Percentiles rank a stretch among this genome's conserved stretches.
phyloP scores from a whole-genome alignment of 2,113 vertebrate genomes.

The Chloebia gouldiae region DNA sequence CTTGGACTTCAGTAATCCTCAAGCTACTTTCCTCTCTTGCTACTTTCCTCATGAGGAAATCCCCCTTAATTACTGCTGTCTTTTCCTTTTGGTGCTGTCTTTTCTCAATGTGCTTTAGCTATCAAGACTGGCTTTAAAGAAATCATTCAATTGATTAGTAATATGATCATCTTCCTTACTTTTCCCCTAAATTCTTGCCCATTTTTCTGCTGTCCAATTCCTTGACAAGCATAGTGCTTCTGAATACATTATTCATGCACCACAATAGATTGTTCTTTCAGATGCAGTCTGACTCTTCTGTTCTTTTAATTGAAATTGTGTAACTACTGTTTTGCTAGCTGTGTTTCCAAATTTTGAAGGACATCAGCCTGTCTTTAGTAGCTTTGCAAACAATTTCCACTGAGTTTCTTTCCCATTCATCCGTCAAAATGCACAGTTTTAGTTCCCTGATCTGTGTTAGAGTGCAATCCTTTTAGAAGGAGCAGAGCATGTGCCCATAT shows the following conservation, averaged over 20 bases:
- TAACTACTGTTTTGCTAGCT: neutral
- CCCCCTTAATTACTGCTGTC: neutral
- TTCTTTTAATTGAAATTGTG: neutral
- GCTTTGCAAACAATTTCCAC: neutral
- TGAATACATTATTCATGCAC: neutral
- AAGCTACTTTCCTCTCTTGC: neutral
- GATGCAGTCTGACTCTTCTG: neutral
- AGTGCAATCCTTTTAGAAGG: neutral
- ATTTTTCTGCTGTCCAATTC: neutral
- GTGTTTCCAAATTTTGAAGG: neutral
- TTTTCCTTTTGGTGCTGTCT: neutral
- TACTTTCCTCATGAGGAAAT: neutral
- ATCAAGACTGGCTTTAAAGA: neutral
- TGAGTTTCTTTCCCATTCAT: neutral
- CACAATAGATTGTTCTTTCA: neutral
- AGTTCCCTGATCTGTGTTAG: neutral
- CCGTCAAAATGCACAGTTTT: neutral
- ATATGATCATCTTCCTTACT: neutral
- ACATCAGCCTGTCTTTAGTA: neutral
- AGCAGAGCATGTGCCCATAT: rapidly evolving
- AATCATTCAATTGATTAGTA: neutral
- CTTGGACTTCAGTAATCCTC: neutral
- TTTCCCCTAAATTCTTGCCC: neutral
- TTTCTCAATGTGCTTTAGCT: neutral
- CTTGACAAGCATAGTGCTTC: neutral